phyloP scores from a whole-genome alignment of 2,888 invertebrate species.

The Tortrix viridana region DNA sequence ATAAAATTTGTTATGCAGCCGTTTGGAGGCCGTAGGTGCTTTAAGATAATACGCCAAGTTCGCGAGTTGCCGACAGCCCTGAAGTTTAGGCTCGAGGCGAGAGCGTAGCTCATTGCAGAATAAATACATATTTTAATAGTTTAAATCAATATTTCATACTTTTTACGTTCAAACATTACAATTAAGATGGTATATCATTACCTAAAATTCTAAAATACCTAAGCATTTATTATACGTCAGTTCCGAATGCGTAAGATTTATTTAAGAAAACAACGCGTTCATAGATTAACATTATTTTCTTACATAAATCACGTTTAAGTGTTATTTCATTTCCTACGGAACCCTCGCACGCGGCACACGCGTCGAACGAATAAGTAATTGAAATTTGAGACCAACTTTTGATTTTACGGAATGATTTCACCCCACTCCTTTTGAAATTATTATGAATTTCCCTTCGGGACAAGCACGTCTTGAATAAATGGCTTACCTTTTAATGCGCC shows the following conservation, averaged over 20 bases:
- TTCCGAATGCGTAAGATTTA: conserved; percentile 66
- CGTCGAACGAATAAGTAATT: conserved; percentile 82
- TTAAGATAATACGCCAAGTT: conserved; percentile 52
- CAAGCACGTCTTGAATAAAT: conserved; percentile 61
- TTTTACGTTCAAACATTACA: background rate
- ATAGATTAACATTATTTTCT: conserved; percentile 78
- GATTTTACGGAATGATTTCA: conserved; percentile 77
- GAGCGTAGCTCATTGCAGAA: conserved; percentile 30
- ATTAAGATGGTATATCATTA: background rate
- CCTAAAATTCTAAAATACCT: conserved; percentile 1
- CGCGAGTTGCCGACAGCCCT: conserved; percentile 31
- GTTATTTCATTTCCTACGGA: conserved; percentile 81
- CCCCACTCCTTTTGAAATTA: conserved; percentile 74
- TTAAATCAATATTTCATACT: background rate
- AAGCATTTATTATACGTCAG: conserved; percentile 48
- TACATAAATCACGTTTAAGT: conserved; percentile 81
- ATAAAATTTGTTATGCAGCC: conserved; percentile 77
- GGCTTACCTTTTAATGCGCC: conserved; percentile 54
- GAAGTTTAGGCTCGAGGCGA: conserved; percentile 34
- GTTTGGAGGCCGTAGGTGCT: conserved; percentile 64
- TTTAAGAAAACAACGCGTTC: conserved; percentile 78
- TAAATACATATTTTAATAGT: conserved; percentile 42
- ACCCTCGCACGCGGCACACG: conserved; percentile 75
- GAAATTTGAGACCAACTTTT: conserved; percentile 82
- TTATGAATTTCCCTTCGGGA: conserved; percentile 76